phyloP scores from a whole-genome alignment of 2,113 vertebrate species.

The Podocnemis expansa region DNA sequence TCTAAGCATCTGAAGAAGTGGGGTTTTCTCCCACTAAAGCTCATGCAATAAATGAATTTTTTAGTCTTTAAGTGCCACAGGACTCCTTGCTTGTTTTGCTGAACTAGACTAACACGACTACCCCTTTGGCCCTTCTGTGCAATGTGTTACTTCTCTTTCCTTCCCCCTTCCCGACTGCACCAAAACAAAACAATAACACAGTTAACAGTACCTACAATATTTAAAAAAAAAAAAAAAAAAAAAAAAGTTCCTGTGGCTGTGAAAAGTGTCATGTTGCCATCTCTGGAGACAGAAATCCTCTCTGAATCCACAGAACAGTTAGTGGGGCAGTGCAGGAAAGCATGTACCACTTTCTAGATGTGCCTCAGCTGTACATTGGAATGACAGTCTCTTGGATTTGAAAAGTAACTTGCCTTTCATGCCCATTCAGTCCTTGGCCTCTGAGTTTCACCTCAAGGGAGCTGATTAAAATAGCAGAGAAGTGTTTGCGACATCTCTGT shows the following conservation, averaged over 20 bases:
- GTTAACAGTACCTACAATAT: background rate
- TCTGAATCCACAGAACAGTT: background rate
- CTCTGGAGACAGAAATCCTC: background rate
- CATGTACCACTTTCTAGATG: background rate
- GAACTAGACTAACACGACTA: no score
- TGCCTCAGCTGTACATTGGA: background rate
- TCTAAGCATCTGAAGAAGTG: no score
- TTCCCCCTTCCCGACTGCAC: background rate
- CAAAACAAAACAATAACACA: background rate
- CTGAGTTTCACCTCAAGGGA: background rate
- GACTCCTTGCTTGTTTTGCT: no score
- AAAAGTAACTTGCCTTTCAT: background rate
- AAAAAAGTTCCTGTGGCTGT: fast-evolving
- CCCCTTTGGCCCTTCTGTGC: no score
- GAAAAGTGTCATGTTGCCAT: background rate
- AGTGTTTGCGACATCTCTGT: background rate
- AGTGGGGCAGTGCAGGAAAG: background rate
- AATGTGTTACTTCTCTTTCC: background rate
- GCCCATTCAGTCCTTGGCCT: background rate
- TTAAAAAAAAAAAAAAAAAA: background rate
- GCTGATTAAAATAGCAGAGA: background rate
- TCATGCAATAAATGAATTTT: no score
- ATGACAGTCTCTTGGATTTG: background rate
- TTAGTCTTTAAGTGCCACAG: no score
- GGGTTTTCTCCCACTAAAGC: no score